phyloP scores from a whole-genome alignment of 2,888 invertebrate genomes.

The Sceliomorpha sp. region DNA sequence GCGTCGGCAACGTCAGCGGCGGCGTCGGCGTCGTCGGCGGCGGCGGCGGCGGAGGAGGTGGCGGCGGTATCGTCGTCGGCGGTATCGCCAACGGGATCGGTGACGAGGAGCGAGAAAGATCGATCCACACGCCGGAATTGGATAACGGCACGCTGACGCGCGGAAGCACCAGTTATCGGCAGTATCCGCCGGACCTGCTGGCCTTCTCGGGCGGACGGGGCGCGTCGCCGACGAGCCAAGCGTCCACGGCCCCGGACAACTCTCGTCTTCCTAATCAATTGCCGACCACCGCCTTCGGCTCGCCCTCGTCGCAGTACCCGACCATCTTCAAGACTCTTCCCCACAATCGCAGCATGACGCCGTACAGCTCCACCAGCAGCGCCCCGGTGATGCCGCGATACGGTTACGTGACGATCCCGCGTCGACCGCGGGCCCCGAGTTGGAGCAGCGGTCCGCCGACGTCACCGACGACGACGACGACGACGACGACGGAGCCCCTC shows the following conservation, averaged over 20 bases:
- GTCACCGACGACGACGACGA: constrained; percentile 76
- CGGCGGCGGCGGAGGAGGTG: no score
- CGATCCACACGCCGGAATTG: constrained; percentile 58
- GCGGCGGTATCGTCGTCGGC: constrained; percentile 52
- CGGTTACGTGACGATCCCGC: constrained; percentile 93
- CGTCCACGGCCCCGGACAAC: constrained; percentile 89
- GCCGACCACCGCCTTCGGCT: constrained; percentile 58
- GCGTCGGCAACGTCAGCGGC: constrained; percentile 75
- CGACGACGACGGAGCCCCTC: constrained; percentile 81
- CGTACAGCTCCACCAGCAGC: constrained; percentile 78
- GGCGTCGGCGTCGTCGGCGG: no score
- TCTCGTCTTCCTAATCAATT: constrained; percentile 82
- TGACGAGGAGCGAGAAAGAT: constrained; percentile 44
- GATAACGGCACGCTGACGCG: constrained; percentile 82
- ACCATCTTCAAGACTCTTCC: constrained; percentile 89
- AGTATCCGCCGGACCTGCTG: constrained; percentile 90
- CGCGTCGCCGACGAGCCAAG: constrained; percentile 84
- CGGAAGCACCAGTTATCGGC: constrained; percentile 82
- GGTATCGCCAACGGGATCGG: constrained; percentile 75
- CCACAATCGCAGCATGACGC: constrained; percentile 82
- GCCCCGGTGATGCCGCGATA: constrained; percentile 87
- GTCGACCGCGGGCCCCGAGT: constrained; percentile 90
- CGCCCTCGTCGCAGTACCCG: constrained; percentile 80
- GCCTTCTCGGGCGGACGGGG: constrained; percentile 86
- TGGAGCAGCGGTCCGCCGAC: constrained; percentile 86